Evolutionary conservation across 1,140 invertebrate genomes (phyloP).

Genomic region (Agraylea sexmaculata): DNA sequence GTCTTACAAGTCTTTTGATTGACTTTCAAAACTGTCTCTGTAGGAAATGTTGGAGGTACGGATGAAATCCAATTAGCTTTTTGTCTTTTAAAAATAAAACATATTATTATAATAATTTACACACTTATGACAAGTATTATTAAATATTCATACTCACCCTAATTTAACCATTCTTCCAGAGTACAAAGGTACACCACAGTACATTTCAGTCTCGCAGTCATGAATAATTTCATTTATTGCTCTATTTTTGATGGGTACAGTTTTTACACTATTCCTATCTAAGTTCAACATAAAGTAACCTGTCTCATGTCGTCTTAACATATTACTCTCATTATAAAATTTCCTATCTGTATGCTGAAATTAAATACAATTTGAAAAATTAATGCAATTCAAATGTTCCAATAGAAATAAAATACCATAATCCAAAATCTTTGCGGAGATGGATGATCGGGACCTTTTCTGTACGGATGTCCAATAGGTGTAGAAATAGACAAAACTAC

Average conservation of each 20-base stretch:
- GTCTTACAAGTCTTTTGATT: no score
- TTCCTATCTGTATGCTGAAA: conserved; percentile 9
- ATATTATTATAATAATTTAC: no score
- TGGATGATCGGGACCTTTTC: conserved; percentile 11
- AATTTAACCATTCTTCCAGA: conserved; percentile 5
- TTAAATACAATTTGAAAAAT: no score
- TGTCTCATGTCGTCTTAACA: conserved; percentile 1
- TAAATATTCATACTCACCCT: conserved; percentile 1
- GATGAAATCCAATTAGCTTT: no score
- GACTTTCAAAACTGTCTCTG: no score
- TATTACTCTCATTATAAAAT: conserved; percentile 1
- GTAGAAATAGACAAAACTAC: conserved; percentile 12
- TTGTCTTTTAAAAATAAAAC: no score
- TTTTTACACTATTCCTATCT: conserved; percentile 7
- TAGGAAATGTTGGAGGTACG: no score
- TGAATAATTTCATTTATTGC: neutral
- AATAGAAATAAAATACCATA: no score
- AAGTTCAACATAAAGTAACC: conserved; percentile 12
- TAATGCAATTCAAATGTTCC: no score
- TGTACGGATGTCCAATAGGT: conserved; percentile 15
- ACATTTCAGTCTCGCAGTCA: conserved; percentile 6
- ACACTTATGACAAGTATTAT: no score
- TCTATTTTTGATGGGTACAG: neutral
- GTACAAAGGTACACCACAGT: conserved; percentile 8
- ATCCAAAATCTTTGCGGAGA: conserved; percentile 19